These are phyloP conservation scores for Hafferia zeledoni DNA, from an alignment of 2,797 vertebrate species.

Conservation along the genomic window DNA sequence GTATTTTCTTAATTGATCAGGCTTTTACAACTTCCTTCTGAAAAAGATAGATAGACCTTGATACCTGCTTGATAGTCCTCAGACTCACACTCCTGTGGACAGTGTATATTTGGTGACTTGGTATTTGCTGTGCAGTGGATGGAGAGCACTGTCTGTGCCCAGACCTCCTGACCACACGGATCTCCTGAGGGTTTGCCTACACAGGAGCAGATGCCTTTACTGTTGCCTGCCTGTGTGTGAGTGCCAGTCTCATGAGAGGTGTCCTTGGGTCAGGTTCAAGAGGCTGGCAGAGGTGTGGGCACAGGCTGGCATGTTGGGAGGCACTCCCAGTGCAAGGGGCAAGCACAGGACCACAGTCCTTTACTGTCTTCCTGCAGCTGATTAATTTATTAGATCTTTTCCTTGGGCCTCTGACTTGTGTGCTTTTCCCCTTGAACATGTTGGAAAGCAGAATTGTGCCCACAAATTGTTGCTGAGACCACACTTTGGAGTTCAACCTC, in stretches of 20 bases:
- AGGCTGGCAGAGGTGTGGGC: neutral
- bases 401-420: neutral
- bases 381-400: neutral
- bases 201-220: neutral
- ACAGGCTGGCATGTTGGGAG: neutral
- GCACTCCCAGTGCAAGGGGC: neutral
- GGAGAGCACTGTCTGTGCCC: neutral
- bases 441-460: neutral
- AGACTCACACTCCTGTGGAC: fast-evolving
- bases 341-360: neutral
- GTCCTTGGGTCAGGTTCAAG: neutral
- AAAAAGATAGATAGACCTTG: too few species aligned
- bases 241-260: fast-evolving
- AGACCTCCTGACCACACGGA: neutral
- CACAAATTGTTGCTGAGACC: neutral
- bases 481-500: neutral
- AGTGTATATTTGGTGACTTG: neutral
- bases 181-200: neutral
- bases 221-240: neutral
- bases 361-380: neutral
- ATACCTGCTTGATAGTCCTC: neutral
- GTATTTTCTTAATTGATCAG: neutral
- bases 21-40: neutral
- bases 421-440: neutral
- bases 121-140: neutral